Evolutionary conservation across 1,140 invertebrate species (phyloP).

Genomic region (Zaprionus nigranus): DNA sequence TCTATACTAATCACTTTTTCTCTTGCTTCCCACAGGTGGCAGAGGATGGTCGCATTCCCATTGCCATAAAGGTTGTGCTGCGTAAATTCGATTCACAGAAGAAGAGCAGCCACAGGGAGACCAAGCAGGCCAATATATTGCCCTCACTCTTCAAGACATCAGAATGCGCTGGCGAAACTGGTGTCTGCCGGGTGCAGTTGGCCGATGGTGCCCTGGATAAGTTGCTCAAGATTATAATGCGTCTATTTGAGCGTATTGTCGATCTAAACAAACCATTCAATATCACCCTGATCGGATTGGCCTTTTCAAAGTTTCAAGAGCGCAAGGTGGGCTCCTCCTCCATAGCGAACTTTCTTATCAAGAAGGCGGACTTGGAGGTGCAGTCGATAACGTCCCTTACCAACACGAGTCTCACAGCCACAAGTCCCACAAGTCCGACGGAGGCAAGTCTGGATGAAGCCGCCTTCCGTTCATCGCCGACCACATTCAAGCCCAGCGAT

Average conservation of each 20-base stretch:
- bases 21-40: slow-evolving; percentile 83
- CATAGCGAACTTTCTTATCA: slow-evolving; percentile 89
- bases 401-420: slow-evolving; percentile 76
- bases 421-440: slow-evolving; percentile 52
- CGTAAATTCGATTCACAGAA: slow-evolving; percentile 87
- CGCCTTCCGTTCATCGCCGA: slow-evolving; percentile 78
- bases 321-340: slow-evolving; percentile 87
- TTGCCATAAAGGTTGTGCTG: slow-evolving; percentile 89
- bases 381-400: slow-evolving; percentile 88
- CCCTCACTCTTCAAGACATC: slow-evolving; percentile 87
- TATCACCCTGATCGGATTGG: slow-evolving; percentile 90
- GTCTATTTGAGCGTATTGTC: slow-evolving; percentile 90
- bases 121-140: slow-evolving; percentile 89
- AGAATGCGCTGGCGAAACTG: slow-evolving; percentile 83
- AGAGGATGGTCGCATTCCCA: slow-evolving; percentile 91
- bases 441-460: slow-evolving; percentile 62
- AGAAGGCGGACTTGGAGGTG: slow-evolving; percentile 88
- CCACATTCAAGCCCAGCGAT: slow-evolving; percentile 78
- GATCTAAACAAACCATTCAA: slow-evolving; percentile 90
- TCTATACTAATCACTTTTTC: not conserved
- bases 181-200: slow-evolving; percentile 83
- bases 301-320: slow-evolving; percentile 92
- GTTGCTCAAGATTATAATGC: slow-evolving; percentile 89
- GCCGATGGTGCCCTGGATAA: slow-evolving; percentile 87
- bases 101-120: slow-evolving; percentile 88